Base-by-base conservation (phyloP, 2,888 invertebrate species). In the Habrosyne pyritoides region DNA sequence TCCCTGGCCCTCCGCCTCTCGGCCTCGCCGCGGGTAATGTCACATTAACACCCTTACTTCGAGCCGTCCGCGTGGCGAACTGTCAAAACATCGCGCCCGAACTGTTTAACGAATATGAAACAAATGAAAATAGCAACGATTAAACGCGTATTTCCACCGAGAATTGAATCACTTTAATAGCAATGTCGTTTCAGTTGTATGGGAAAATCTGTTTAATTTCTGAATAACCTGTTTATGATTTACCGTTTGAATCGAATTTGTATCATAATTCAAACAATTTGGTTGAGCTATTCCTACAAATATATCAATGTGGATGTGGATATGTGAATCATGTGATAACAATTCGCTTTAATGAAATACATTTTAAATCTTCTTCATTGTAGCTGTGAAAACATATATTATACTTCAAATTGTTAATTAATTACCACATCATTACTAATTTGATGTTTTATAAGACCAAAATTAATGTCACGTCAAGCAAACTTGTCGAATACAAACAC, bases 11-110 rank as follows among this genome's bases (percentile, higher is more conserved):
- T 66, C 66, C 64, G 57, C 57, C 63, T 66, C 73, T 55, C 66
- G 71, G 73, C 67, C 64, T 57, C 59, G 63, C 67, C 73, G 56
- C 66, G 71, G 73, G 86, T 89, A 89, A 91, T 91, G 91, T 89
- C 89, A 91, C 86, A 91, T 91, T 91, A 91, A 86, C 91, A 88
- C 89, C 89, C 86, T 82, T 73, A 81, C 85, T 80, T 77, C 74
- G 61, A 68, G 63, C 67, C 63, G 66, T 65, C 71, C 79, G 74
- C 83, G 80, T 75, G 77, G 76, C 67, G 71, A 83, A 81, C 89
- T 90, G 90, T 91, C 91, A 91, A 90, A 91, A 90, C 86, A 87
- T 84, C 80, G 79, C 75, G 72, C 73, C 60, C 71, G 28, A 65
- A 76, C 77, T 81, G 80, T 84, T 86, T 81, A 84, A 86, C 84